Base-by-base conservation (phyloP, 2,888 invertebrate genomes). In the Dexiosoma caninum region DNA sequence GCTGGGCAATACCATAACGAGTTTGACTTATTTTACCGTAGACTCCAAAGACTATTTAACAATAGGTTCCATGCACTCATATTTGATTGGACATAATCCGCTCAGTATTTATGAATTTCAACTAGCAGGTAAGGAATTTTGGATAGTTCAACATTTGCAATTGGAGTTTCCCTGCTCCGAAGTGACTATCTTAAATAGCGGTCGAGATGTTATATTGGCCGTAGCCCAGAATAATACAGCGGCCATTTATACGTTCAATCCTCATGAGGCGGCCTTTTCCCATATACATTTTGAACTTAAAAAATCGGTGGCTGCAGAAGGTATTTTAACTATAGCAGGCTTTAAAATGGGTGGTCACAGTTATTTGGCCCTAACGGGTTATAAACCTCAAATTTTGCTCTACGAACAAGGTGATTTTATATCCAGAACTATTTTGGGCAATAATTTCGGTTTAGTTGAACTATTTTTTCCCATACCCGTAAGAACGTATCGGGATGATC, bases 291-390 rank as follows among this genome's bases (percentile, higher is more conserved):
- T 81, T n/a, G 57, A 64, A 83, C 57, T 83, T 1, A 67, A 86
- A 4, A 8, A 57, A 84, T 2, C 85, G 0, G 27, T 88, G 12
- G 40, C 62, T 9, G 86, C 90, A 0, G 85, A 86, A n/a, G 85
- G 84, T n/a, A 84, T 90, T 4, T 79, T 83, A 8, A 83, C 85
- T 1, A 83, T 90, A 8, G 83, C 87, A 0, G 87, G 85, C 7
- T 90, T 90, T 53, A 86, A 89, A 82, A 90, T 91, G 88, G 90
- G 89, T 8, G 90, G 90, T 0, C 87, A 85, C 69, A 87, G 86
- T 6, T 90, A 90, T 74, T 74, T 90, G 51, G 90, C 90, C 0
- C 42, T 90, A 51, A 88, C 89, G 5, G 90, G 90, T 0, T 53
- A 82, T 10, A 80, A 83, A 10, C 87, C 91, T 0, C 86, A 88